Conservation (phyloP, 2,888 invertebrate species). For the Ormyrus labotus region DNA sequence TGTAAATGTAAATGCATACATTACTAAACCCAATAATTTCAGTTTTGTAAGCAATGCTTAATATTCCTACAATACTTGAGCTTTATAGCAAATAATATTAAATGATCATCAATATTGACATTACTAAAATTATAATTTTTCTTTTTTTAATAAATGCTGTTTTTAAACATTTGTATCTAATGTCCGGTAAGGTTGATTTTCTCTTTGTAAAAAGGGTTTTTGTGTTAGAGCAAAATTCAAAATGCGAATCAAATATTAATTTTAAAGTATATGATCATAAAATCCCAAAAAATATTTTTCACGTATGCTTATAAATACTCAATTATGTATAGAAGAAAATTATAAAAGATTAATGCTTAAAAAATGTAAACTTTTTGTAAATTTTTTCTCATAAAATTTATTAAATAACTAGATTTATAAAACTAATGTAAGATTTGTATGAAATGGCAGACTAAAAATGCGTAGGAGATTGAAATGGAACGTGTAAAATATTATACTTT, state of each 20-base stretch:
- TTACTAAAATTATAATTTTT: slow-evolving; percentile 42
- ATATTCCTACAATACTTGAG: slow-evolving; percentile 45
- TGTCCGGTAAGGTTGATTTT: slow-evolving; percentile 14
- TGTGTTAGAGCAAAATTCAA: no score
- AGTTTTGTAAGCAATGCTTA: slow-evolving; percentile 52
- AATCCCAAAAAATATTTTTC: no score
- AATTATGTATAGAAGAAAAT: not conserved
- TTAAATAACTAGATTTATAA: slow-evolving; percentile 1
- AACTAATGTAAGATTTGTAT: slow-evolving; percentile 15
- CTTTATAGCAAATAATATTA: slow-evolving; percentile 43
- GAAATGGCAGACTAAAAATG: not conserved
- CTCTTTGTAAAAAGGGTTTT: not conserved
- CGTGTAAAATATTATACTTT: slow-evolving; percentile 21
- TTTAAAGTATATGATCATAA: no score
- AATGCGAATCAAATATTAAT: no score
- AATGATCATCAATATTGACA: slow-evolving; percentile 38
- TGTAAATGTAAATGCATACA: slow-evolving; percentile 52
- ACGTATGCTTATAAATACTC: no score
- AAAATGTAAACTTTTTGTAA: slow-evolving; percentile 15
- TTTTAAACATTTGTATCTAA: slow-evolving; percentile 31
- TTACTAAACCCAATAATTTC: slow-evolving; percentile 41
- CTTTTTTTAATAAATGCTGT: slow-evolving; percentile 45
- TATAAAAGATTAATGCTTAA: not conserved
- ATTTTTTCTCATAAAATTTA: slow-evolving; percentile 15
- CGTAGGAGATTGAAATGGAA: not conserved